Evolutionary conservation across 2,113 vertebrate species (phyloP), one percentile per base, ranked within the genome.

Genomic region (Triplophysa rosa): DNA sequence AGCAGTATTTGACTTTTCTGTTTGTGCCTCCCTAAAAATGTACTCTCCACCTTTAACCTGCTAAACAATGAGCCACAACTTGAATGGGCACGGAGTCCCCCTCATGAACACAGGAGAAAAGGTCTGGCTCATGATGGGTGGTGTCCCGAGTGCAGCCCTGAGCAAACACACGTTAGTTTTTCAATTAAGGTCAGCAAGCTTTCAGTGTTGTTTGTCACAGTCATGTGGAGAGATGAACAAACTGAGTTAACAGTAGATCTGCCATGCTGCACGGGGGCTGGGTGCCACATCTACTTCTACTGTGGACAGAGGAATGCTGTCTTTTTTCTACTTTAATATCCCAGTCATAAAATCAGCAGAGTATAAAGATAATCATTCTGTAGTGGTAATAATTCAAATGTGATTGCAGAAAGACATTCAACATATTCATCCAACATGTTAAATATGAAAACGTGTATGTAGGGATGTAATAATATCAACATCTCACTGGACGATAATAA

Each of bases 221-320:
- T 86, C 87, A 85, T 87, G 89, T 91, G 88, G 82, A 86, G 89
- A 84, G 79, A 87, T 80, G 90, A 90, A 92, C 87, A 88, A 82
- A 86, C 37, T 14, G 76, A 86, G 86, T 69, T 87, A 79, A 84
- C 81, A 88, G 87, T 84, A 77, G 64, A 56, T 70, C 33, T 62
- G 42, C 63, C 42, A 49, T 19, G 49, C 14, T 65, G 33, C 62
- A 83, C 37, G 19, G 59, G 58, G 61, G 58, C 59, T 49, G n/a
- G 72, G 79, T 71, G 69, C 42, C 78, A 80, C 49, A 54, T 64
- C 21, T 26, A 4, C 1, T 37, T 24, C 59, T 65, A 77, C 65
- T 77, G 74, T 65, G 37, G 45, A 77, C 65, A 65, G 74, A 33
- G 59, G 72, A 75, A 63, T 49, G 72, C 40, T 2, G 5, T 63